Evolutionary conservation across 2,888 invertebrate species (phyloP), one percentile per base, ranked within the genome.

Genomic region (Bimastos eiseni): DNA sequence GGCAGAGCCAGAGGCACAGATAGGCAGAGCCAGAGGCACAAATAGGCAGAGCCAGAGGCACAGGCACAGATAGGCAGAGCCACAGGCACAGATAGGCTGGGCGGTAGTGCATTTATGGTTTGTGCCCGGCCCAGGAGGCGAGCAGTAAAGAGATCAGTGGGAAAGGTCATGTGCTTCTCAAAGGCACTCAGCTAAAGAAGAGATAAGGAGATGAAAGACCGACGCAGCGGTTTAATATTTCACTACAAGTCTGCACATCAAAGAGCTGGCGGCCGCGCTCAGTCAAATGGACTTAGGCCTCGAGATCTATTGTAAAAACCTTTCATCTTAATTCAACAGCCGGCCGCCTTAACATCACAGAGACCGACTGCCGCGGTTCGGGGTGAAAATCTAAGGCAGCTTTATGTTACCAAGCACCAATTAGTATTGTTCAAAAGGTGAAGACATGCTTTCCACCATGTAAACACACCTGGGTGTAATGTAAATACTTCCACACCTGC

Each of bases 251-350:
- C 86, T 34, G 37, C 36, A 86, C 86, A 86, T 86, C 86, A 86
- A 86, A 86, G 86, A n/a, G 30, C 86, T 15, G 86, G 5, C 86
- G 86, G 86, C 86, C 86, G 86, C 86, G 34, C 86, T 36, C 86
- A 86, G 86, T 86, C 86, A 86, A 86, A 34, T 86, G 86, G 86
- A 86, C 86, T 86, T 86, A 37, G 86, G 86, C 86, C 86, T 86
- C 86, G 34, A 37, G 36, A 36, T 34, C 86, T 37, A 86, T 86
- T 86, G 86, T 86, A 34, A 34, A 37, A 37, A 37, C 86, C 36
- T 86, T 86, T 86, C 86, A 86, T 86, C 86, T 86, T 86, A n/a
- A 37, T 37, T 86, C 36, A 86, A 37, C 86, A 34, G 86, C 86
- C 17, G 86, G 37, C 86, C 36, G 86, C 86, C 37, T 37, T 86